Evolutionary conservation across 2,888 invertebrate species (phyloP).

Genomic region (Barypeithes pellucidus): DNA sequence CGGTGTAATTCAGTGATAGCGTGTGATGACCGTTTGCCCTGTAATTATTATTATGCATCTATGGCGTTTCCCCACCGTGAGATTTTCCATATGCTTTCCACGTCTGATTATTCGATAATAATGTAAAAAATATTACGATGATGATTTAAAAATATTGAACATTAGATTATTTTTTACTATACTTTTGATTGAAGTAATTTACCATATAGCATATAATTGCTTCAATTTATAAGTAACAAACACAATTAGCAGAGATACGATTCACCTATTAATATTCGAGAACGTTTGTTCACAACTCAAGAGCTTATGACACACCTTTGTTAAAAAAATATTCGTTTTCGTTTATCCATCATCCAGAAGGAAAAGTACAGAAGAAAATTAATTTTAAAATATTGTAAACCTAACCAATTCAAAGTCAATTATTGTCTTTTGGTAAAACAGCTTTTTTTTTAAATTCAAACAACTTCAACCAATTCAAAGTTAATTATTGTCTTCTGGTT

Average conservation of each 20-base stretch:
- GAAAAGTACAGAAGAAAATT: too few species aligned
- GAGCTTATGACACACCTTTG: neutral
- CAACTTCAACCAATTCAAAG: neutral
- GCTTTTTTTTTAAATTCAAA: constrained; percentile 4
- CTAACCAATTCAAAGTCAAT: neutral
- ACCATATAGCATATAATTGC: too few species aligned
- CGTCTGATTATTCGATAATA: constrained; percentile 9
- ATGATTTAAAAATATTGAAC: too few species aligned
- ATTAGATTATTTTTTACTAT: too few species aligned
- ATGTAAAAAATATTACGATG: neutral
- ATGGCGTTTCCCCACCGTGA: constrained; percentile 24
- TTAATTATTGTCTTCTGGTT: neutral
- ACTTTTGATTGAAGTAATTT: too few species aligned
- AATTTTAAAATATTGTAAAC: too few species aligned
- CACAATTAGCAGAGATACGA: neutral
- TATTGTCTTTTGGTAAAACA: neutral
- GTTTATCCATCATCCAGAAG: too few species aligned
- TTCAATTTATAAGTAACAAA: too few species aligned
- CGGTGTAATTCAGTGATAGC: constrained; percentile 34
- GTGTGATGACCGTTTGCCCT: constrained; percentile 44
- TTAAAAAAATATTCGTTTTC: too few species aligned
- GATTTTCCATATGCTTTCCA: constrained; percentile 33
- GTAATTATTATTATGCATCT: constrained; percentile 35
- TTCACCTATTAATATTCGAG: neutral
- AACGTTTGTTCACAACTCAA: neutral